Base-by-base conservation (phyloP, 2,888 invertebrate species). In the Creontiades dilutus region DNA sequence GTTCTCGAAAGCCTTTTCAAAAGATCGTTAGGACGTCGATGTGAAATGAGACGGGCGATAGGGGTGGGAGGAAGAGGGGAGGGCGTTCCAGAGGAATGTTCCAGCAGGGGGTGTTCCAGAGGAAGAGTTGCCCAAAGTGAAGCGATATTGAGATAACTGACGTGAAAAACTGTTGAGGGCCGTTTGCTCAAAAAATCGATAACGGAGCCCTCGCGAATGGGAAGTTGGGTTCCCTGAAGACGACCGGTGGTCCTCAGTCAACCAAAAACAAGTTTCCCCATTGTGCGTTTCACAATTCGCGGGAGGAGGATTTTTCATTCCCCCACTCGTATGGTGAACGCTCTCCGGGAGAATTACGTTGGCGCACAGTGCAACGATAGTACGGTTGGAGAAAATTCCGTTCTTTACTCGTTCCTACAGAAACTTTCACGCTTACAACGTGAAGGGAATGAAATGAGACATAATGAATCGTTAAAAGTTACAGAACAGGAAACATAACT, bases 101-200 rank as follows among this genome's bases (percentile, higher is more conserved):
- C 37, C 37, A 37, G 68, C 3, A 27, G 68, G 68, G 68, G 52
- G 11, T 14, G 52, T 52, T 52, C 16, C 68, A 23, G 19, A 68
- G 68, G 68, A 68, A 68, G 68, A 68, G 68, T 68, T 46, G 48
- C 47, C 80, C 80, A 46, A 47, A 47, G 47, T 80, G 80, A 80
- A 47, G 80, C 46, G 80, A 80, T 80, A 80, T 80, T 80, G 46
- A 46, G 80, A 80, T 80, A 80, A 80, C 80, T 16, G 80, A 80
- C 80, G 48, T 80, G 80, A 80, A 80, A 80, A 47, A 48, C 80
- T 46, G 48, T 19, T 47, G 46, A 46, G 46, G 23, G 80, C 80
- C 80, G n/a, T 28, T 37, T 78, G 28, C 37, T 27, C 28, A n/a
- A 80, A 47, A 80, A 80, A 80, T 47, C 46, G 48, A 80, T 80